Evolutionary conservation across 2,113 vertebrate genomes (phyloP).

Genomic region (Drymodes brunneopygia): DNA sequence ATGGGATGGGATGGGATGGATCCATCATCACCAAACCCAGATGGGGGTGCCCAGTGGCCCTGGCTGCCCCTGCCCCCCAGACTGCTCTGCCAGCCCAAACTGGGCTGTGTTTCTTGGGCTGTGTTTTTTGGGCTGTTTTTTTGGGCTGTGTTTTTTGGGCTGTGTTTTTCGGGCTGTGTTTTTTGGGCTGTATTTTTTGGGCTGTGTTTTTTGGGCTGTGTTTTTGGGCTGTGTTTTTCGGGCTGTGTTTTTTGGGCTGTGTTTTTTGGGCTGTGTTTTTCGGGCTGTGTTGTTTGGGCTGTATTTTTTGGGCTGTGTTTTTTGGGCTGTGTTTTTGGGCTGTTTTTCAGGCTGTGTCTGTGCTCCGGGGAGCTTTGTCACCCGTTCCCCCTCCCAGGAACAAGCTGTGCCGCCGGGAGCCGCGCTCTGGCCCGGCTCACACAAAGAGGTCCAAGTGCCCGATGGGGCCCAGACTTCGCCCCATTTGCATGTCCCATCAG

Average conservation of each 20-base stretch:
- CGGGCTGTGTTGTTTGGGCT: too few relatives aligned
- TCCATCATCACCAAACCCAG: fast-evolving
- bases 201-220: too few relatives aligned
- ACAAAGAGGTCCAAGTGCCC: not conserved
- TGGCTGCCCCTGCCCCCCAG: not conserved
- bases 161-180: too few relatives aligned
- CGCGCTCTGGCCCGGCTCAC: not conserved
- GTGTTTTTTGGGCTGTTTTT: too few relatives aligned
- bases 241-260: too few relatives aligned
- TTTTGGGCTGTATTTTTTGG: too few relatives aligned
- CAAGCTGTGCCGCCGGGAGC: not conserved
- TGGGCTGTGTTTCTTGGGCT: not conserved
- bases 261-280: too few relatives aligned
- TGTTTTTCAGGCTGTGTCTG: too few relatives aligned
- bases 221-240: fast-evolving
- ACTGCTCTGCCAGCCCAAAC: fast-evolving
- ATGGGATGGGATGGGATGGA: fast-evolving
- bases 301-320: too few relatives aligned
- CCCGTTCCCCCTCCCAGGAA: not conserved
- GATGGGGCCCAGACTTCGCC: not conserved
- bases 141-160: too few relatives aligned
- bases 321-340: not conserved
- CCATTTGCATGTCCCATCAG: constrained; percentile 6
- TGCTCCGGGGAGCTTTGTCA: not conserved
- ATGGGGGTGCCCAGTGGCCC: not conserved